Conservation (phyloP, 2,888 invertebrate genomes). For the Drosophila melanosoma region DNA sequence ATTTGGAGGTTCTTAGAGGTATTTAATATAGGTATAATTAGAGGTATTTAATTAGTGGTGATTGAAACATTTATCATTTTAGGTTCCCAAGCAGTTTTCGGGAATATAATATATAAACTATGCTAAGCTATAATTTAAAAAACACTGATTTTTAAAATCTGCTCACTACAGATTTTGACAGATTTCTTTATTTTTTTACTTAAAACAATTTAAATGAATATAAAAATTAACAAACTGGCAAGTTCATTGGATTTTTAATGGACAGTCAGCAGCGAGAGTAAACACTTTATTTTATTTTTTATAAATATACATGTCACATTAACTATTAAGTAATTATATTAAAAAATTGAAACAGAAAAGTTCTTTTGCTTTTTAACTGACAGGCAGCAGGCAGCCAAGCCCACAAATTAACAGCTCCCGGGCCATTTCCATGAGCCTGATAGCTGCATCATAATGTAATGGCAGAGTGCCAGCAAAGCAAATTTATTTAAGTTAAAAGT, state of each 20-base stretch:
- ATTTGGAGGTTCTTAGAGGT: too few relatives aligned
- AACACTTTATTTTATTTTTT: not conserved
- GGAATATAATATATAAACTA: not conserved
- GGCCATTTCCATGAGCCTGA: not conserved
- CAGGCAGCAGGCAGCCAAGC: conserved; percentile 24
- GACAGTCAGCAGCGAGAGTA: not conserved
- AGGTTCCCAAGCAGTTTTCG: not conserved
- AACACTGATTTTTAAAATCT: not conserved
- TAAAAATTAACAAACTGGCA: not conserved
- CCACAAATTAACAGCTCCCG: conserved; percentile 19
- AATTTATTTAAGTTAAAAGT: conserved; percentile 73
- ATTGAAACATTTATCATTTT: too few relatives aligned
- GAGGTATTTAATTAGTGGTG: too few relatives aligned
- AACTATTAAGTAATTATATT: conserved; percentile 2
- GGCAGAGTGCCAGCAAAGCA: conserved; percentile 52
- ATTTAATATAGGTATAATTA: too few relatives aligned
- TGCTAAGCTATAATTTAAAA: not conserved
- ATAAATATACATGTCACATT: not conserved
- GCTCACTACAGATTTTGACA: not conserved
- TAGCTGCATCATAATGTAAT: conserved; percentile 31
- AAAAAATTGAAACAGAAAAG: conserved; percentile 47
- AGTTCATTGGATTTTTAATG: not conserved
- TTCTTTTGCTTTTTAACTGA: conserved; percentile 38
- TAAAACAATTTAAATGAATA: not conserved
- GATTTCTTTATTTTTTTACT: not conserved